Evolutionary conservation across 2,888 invertebrate genomes (phyloP), one percentile per base, ranked within the genome.

Genomic region (Standfussiana lucernea): DNA sequence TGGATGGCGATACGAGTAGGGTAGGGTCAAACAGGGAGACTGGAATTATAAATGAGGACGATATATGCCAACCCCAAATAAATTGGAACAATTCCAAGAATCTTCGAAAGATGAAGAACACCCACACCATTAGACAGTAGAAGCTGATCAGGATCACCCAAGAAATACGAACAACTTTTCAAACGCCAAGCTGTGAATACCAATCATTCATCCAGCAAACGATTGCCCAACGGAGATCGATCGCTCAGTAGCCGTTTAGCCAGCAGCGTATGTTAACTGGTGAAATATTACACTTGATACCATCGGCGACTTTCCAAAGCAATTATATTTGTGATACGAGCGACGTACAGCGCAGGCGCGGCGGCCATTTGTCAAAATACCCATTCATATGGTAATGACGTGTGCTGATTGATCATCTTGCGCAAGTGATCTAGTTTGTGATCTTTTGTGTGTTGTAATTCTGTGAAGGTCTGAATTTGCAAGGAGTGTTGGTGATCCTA

Each of bases 341-440:
- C 67, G 69, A 13, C 66, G 66, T 37, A 56, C n/a, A 15, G 62
- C 75, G 82, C 75, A 79, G 82, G 85, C 76, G 75, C 80, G 80
- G 85, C 73, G 72, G 79, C 82, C 77, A 87, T 86, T 86, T 86
- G 86, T 86, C 86, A 87, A 83, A 87, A 87, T 85, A 86, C 6
- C 87, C 73, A 87, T 82, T 82, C 82, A 82, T 87, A 87, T 85
- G 78, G 64, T 82, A 85, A 86, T 85, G 80, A 75, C 77, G 28
- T 59, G 69, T 35, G 56, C 32, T 86, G 86, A 86, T 85, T 72
- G 87, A 87, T 87, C 72, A 78, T 37, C 64, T 86, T 83, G 74
- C 64, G 86, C 72, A 86, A 86, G 45, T 50, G 77, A 77, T 85
- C 86, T 80, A 83, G 62, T 86, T 87, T 24, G 40, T 70, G 40